phyloP scores from a whole-genome alignment of 2,888 invertebrate genomes.

The Drosophila mimetica region DNA sequence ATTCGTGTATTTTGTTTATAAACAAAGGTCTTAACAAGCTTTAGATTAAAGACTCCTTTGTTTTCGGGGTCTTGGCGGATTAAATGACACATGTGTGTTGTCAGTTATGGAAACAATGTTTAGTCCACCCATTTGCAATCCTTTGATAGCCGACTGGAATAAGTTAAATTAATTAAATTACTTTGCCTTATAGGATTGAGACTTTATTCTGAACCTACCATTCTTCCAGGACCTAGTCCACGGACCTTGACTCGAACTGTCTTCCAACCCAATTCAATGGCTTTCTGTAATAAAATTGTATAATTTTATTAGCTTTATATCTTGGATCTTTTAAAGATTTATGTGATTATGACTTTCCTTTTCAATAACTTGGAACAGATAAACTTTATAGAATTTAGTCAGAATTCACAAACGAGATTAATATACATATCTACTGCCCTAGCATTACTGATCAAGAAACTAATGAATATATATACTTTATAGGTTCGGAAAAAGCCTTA shows the following conservation, averaged over 20 bases:
- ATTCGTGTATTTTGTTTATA: constrained; percentile 11
- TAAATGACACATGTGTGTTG: constrained; percentile 92
- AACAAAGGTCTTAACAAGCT: background rate
- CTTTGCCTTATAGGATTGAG: too few relatives aligned
- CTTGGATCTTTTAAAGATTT: too few relatives aligned
- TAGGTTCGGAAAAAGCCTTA: too few relatives aligned
- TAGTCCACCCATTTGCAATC: constrained; percentile 95
- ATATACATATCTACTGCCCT: too few relatives aligned
- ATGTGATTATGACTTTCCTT: too few relatives aligned
- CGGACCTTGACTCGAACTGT: constrained; percentile 91
- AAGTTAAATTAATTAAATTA: constrained; percentile 71
- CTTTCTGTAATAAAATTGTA: constrained; percentile 86
- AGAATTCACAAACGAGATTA: too few relatives aligned
- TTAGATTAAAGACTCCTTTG: constrained; percentile 90
- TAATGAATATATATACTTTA: too few relatives aligned
- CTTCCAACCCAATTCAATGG: constrained; percentile 89
- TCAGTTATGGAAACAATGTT: constrained; percentile 97
- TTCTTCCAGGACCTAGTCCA: constrained; percentile 95
- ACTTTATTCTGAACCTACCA: constrained; percentile 87
- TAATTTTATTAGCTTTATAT: background rate
- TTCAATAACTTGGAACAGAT: too few relatives aligned
- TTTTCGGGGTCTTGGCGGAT: constrained; percentile 93
- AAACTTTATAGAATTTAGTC: too few relatives aligned
- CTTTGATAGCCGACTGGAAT: constrained; percentile 94
- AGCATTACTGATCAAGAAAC: too few relatives aligned